Percentiles rank a stretch among this genome's conserved stretches.
phyloP scores from a whole-genome alignment of 1,140 invertebrate genomes.

The Scaptomyza montana region DNA sequence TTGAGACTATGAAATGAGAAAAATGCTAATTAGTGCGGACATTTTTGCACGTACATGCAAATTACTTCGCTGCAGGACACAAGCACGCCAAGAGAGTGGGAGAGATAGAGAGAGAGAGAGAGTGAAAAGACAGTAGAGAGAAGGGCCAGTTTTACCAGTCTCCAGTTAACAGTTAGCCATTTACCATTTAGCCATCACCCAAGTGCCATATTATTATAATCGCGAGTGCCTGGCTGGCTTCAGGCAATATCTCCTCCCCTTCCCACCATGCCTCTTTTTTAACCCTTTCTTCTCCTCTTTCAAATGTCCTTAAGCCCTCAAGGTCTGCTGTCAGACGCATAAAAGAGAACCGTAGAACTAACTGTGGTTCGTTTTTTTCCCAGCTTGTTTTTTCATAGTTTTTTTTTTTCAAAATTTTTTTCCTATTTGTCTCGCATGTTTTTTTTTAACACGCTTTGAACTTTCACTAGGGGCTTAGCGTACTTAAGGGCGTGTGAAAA shows the following conservation, averaged over 20 bases:
- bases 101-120: background rate
- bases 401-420: background rate
- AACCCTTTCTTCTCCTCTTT: slow-evolving; percentile 11
- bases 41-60: slow-evolving; percentile 73
- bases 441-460: slow-evolving; percentile 29
- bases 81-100: slow-evolving; percentile 23
- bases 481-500: slow-evolving; percentile 67
- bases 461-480: slow-evolving; percentile 60
- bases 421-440: too few species aligned
- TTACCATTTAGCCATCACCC: slow-evolving; percentile 37
- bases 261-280: background rate
- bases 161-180: slow-evolving; percentile 3
- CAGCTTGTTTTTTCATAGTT: background rate
- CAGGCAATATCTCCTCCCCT: slow-evolving; percentile 25
- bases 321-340: slow-evolving; percentile 31
- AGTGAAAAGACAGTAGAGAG: background rate
- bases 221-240: slow-evolving; percentile 41
- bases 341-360: slow-evolving; percentile 8
- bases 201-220: slow-evolving; percentile 79
- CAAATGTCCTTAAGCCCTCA: slow-evolving; percentile 35
- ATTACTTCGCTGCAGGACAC: slow-evolving; percentile 76
- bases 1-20: slow-evolving; percentile 52
- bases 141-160: slow-evolving; percentile 14
- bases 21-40: slow-evolving; percentile 74
- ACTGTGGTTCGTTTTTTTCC: slow-evolving; percentile 22